These are phyloP conservation scores for Rhynchopsitta pachyrhyncha DNA, from an alignment of 2,113 vertebrate species.

Conservation along the genomic window DNA sequence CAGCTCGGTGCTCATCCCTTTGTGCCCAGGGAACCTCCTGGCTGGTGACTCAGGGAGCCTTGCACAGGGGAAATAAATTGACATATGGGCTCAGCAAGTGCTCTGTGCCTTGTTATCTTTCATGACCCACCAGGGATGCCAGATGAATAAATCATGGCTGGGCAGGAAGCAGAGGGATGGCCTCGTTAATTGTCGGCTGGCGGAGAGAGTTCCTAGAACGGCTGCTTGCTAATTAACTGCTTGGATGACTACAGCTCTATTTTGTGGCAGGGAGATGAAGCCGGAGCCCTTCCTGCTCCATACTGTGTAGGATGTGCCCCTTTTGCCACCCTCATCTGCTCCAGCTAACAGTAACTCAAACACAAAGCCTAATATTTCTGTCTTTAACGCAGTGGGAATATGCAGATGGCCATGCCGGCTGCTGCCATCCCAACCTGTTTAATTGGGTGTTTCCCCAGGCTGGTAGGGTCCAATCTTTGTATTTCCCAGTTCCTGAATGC, in stretches of 20 bases:
- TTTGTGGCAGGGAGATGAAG: not conserved
- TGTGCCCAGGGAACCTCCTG: not conserved
- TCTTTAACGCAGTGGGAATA: fast-evolving
- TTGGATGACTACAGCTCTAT: constrained; percentile 48
- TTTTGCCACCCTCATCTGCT: not conserved
- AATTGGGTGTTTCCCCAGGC: not conserved
- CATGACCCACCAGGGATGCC: not conserved
- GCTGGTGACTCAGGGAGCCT: not conserved
- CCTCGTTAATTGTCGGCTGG: constrained; percentile 49
- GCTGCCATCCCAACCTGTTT: not conserved
- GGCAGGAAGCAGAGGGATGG: constrained; percentile 67
- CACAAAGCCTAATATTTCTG: not conserved
- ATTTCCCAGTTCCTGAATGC: not conserved
- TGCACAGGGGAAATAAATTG: not conserved
- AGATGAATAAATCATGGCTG: constrained; percentile 73
- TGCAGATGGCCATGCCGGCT: fast-evolving
- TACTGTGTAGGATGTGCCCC: not conserved
- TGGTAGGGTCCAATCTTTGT: not conserved
- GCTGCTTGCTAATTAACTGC: constrained; percentile 47
- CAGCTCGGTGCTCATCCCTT: not conserved
- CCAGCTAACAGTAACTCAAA: not conserved
- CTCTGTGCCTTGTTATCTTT: constrained; percentile 39
- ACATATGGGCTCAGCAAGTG: constrained; percentile 53
- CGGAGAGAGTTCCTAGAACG: not conserved
- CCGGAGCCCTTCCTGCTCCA: not conserved